Base-by-base conservation (phyloP, 2,797 vertebrate species). In the Oreochromis mossambicus region DNA sequence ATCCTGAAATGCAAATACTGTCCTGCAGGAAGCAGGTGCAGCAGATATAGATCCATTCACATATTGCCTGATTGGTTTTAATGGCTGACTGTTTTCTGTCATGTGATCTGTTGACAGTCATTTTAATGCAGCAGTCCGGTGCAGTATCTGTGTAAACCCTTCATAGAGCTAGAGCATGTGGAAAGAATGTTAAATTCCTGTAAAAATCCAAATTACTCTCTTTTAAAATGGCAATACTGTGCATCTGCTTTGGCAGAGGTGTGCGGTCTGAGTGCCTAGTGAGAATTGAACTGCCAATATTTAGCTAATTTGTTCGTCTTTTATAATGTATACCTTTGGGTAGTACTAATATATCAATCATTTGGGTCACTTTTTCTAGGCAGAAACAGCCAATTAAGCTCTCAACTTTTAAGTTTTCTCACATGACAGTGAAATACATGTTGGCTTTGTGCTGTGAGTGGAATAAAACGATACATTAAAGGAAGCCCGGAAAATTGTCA, bases 1-100 rank as follows among this genome's bases (percentile, higher is more conserved):
- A 56, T 14, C 32, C 73, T 83, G 76, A 88, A 90, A 91, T 88
- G 90, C 86, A 92, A 92, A 94, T 92, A 87, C 70, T 84, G 34
- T 54, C 77, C 46, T 63, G 58, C n/a, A 89, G 81, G 84, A 55
- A 83, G 86, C 91, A 93, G 89, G 89, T 93, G 90, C 82, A 41
- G 79, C 76, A 48, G 52, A 83, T 32, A 21, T 85, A 50, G 43
- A 83, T 85, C 58, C 68, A 83, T 82, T 86, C 85, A 83, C 73
- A 26, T 46, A 76, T 63, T 21, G 54, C 38, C 43, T 83, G 79
- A 81, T 76, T 7, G 56, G 58, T 75, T 66, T 24, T 77, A 66
- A 87, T 81, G 80, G 51, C 48, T 48, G 43, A 73, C 68, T 78
- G 6, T 51, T 84, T 73, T 75, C 43, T 38, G 48, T 56, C 24